Percentiles rank a stretch among this genome's conserved stretches.
These are phyloP conservation scores for Arge pagana DNA, from an alignment of 2,888 invertebrate genomes.

Conservation along the genomic window DNA sequence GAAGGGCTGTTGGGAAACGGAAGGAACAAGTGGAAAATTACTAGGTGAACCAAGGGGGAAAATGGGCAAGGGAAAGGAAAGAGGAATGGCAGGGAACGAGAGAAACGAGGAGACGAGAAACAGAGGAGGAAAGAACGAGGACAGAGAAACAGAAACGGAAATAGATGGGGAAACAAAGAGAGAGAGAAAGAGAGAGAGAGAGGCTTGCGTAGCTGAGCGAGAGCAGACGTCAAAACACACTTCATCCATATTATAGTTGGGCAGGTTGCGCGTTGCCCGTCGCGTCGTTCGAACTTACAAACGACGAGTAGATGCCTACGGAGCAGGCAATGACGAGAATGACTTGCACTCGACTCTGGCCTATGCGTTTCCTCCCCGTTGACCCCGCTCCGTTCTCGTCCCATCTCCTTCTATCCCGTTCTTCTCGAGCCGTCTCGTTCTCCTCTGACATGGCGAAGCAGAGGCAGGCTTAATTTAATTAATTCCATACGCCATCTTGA, in stretches of 20 bases:
- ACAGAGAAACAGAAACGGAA: too few species aligned
- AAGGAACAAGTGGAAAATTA: too few species aligned
- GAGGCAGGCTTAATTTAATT: constrained; percentile 54
- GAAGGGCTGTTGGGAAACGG: too few species aligned
- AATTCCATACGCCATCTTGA: constrained; percentile 55
- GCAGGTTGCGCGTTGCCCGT: constrained; percentile 16
- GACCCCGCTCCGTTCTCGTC: constrained; percentile 29
- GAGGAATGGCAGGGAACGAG: background rate
- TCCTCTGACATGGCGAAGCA: constrained; percentile 31
- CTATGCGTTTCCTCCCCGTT: constrained; percentile 45
- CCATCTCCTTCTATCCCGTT: constrained; percentile 26
- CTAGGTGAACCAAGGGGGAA: too few species aligned
- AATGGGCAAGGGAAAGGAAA: too few species aligned
- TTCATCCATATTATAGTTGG: constrained; percentile 43
- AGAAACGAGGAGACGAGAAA: constrained; percentile 5
- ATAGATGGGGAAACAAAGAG: too few species aligned
- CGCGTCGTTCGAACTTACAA: constrained; percentile 16
- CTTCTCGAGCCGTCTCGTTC: constrained; percentile 23
- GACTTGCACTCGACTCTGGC: constrained; percentile 56
- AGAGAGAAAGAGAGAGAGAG: constrained; percentile 25
- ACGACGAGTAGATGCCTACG: constrained; percentile 46
- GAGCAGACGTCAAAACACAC: constrained; percentile 56
- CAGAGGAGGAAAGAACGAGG: background rate
- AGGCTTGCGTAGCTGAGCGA: constrained; percentile 41
- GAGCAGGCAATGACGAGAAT: constrained; percentile 56